phyloP scores from a whole-genome alignment of 2,888 invertebrate species.

The Drosophila stalkeri region DNA sequence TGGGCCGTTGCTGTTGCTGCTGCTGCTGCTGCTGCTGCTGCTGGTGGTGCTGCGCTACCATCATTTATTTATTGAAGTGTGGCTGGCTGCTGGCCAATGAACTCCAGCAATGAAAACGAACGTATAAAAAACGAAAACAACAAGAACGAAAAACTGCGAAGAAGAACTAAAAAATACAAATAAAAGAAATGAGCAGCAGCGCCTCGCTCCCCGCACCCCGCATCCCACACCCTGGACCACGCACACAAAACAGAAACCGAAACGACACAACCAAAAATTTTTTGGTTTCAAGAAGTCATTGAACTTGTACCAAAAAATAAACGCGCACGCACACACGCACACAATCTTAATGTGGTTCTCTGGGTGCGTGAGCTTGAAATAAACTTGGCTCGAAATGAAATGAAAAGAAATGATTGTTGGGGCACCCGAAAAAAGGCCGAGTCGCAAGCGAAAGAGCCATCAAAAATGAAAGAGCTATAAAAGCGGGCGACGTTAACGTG shows the following conservation, averaged over 20 bases:
- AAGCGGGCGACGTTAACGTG: slow-evolving; percentile 48
- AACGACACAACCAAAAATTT: slow-evolving; percentile 58
- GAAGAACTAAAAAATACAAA: slow-evolving; percentile 47
- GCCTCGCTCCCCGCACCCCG: slow-evolving; percentile 7
- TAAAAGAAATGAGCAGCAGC: slow-evolving; percentile 43
- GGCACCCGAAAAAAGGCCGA: slow-evolving; percentile 44
- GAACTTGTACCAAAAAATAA: slow-evolving; percentile 77
- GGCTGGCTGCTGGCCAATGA: slow-evolving; percentile 74
- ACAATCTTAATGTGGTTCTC: slow-evolving; percentile 46
- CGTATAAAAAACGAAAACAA: slow-evolving; percentile 79
- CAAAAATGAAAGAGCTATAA: slow-evolving; percentile 31
- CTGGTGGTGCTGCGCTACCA: slow-evolving; percentile 53
- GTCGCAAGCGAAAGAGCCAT: slow-evolving; percentile 24
- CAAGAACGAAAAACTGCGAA: slow-evolving; percentile 66
- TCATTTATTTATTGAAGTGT: slow-evolving; percentile 74
- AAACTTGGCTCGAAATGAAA: slow-evolving; percentile 75
- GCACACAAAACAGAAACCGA: slow-evolving; percentile 65
- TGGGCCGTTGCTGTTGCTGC: not conserved
- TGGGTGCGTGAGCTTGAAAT: slow-evolving; percentile 74
- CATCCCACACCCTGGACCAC: slow-evolving; percentile 10
- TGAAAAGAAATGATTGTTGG: slow-evolving; percentile 58
- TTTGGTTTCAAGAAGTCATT: slow-evolving; percentile 81
- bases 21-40: slow-evolving; percentile 38
- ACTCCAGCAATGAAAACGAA: slow-evolving; percentile 84
- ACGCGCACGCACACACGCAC: not conserved